Conservation (phyloP, 2,113 vertebrate species). For the Rhinopomastus cyanomelas region DNA sequence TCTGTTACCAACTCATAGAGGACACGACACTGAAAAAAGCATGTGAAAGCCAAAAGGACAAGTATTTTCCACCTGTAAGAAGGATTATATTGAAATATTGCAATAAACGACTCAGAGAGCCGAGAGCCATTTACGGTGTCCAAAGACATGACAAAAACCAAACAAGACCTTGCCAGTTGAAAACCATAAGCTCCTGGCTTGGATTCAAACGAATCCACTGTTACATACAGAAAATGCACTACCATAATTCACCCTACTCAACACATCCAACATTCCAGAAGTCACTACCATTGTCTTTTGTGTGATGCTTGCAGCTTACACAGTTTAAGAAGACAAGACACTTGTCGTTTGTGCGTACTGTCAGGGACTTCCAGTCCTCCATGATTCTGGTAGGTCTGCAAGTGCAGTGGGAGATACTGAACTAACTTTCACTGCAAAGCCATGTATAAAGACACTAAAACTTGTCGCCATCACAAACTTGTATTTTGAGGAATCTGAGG, state of each 20-base stretch:
- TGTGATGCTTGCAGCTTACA: background rate
- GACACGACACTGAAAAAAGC: background rate
- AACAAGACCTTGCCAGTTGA: conserved; percentile 6
- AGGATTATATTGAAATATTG: conserved; percentile 1
- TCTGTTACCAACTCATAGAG: background rate
- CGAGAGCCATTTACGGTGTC: background rate
- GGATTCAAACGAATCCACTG: conserved; percentile 10
- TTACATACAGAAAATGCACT: conserved; percentile 8
- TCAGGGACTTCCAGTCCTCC: background rate
- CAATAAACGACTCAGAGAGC: conserved; percentile 4
- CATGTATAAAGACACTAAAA: background rate
- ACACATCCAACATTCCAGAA: background rate
- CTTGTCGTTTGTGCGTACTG: background rate
- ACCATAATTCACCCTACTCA: background rate
- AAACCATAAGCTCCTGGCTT: background rate
- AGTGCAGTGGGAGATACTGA: background rate
- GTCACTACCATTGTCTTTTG: background rate
- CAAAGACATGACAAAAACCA: conserved; percentile 7
- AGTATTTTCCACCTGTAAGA: conserved; percentile 14
- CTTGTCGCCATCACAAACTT: background rate
- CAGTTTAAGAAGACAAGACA: background rate
- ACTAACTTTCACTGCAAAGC: background rate
- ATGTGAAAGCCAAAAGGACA: conserved; percentile 8
- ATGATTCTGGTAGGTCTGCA: background rate
- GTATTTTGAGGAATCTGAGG: background rate